Evolutionary conservation across 2,797 vertebrate genomes (phyloP).

Genomic region (Propithecus perrieri): DNA sequence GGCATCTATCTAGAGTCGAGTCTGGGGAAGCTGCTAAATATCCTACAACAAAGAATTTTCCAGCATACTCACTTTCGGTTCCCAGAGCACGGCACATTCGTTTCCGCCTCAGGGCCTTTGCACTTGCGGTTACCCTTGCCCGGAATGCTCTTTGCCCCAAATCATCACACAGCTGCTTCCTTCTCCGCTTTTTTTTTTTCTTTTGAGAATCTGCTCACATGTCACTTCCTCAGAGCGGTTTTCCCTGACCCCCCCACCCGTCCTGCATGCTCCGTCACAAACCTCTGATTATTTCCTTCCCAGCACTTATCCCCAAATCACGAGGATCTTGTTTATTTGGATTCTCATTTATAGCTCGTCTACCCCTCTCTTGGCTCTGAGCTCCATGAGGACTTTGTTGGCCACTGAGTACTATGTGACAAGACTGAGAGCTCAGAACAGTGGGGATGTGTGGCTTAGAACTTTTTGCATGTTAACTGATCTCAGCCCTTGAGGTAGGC

Average conservation of each 20-base stretch:
- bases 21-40: no score
- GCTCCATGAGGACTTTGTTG: neutral
- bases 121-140: neutral
- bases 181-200: neutral
- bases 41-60: neutral
- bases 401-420: neutral
- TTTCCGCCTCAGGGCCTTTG: slow-evolving; percentile 22
- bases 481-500: neutral
- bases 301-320: neutral
- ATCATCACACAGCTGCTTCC: neutral
- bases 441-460: neutral
- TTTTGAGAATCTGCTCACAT: neutral
- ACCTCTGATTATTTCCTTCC: neutral
- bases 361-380: neutral
- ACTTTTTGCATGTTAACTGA: neutral
- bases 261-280: slow-evolving; percentile 35
- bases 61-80: accelerated
- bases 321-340: neutral
- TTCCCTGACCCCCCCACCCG: slow-evolving; percentile 72
- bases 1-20: neutral
- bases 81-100: neutral
- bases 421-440: neutral
- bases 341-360: neutral
- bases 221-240: neutral
- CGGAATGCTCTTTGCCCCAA: neutral